Base-by-base conservation (phyloP, 2,113 vertebrate genomes). In the Leucopternis melanops region DNA sequence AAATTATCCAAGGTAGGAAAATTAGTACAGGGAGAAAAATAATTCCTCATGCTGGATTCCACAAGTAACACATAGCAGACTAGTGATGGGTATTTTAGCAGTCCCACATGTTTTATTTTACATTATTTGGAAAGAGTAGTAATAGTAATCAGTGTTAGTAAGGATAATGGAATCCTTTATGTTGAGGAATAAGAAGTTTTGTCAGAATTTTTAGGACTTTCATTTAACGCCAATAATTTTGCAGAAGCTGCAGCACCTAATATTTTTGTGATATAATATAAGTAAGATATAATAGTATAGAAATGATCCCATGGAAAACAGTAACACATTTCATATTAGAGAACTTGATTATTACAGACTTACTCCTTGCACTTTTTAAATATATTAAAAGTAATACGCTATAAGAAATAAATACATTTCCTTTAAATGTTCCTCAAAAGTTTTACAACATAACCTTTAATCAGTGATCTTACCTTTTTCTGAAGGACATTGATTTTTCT, bases 401-500 rank as follows among this genome's bases (percentile, higher is more conserved):
- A 5, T 19, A 81, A n/a, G 20, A 92, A 94, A 70, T 14, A 47
- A 19, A 49, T 32, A 5, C 8, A 72, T 66, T 63, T 67, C 32
- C 19, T 58, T 88, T 69, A 67, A 67, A 81, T 1, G 6, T 34
- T 5, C 19, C 50, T 67, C 54, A 66, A 9, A 81, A 78, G 6
- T 67, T 86, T 44, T 36, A 67, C 13, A 83, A 26, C 5, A 20
- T 13, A 62, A 18, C 29, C 5, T 29, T 78, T 50, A 65, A 49
- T 66, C 13, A 55, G 18, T 38, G 11, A 38, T 70, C 97, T 95
- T 96, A 99, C 99, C 98, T 99, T 99, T 97, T 99, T 99, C 95
- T 99, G 99, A 92, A 99, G 98, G 75, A 99, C 99, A 67, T 99
- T 99, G 93, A 99, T 99, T 98, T 99, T 99, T 89, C 99, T 98